These are phyloP conservation scores for Allacma fusca DNA, from an alignment of 2,888 invertebrate genomes.

Conservation along the genomic window DNA sequence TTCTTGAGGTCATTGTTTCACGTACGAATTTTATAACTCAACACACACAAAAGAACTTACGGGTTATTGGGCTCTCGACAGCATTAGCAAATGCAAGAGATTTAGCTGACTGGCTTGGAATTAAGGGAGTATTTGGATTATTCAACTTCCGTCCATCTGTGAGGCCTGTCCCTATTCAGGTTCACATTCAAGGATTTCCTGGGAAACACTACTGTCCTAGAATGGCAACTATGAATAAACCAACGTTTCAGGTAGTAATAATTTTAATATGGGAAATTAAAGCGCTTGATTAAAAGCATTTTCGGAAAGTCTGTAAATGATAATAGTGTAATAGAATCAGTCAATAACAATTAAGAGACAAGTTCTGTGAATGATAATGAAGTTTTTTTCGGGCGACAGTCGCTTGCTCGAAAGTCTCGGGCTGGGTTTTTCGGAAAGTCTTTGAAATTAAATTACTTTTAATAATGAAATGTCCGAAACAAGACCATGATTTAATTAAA, in stretches of 20 bases:
- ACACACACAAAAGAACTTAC: conserved; percentile 80
- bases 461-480: no score
- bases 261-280: no score
- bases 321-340: no score
- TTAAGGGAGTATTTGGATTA: conserved; percentile 77
- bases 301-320: no score
- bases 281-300: no score
- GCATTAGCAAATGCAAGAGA: conserved; percentile 96
- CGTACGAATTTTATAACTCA: conserved; percentile 95
- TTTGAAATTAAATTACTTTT: no score
- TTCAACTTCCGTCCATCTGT: conserved; percentile 99
- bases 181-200: conserved; percentile 93
- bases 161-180: conserved; percentile 94
- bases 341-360: no score
- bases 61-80: conserved; percentile 95
- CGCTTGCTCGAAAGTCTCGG: no score
- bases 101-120: conserved; percentile 94
- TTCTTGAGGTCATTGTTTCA: conserved; percentile 96
- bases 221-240: conserved; percentile 99
- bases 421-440: no score
- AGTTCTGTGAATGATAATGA: no score
- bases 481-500: no score
- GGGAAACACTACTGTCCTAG: conserved; percentile 99
- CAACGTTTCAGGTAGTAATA: conserved; percentile 81
- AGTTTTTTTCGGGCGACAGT: no score